These are phyloP conservation scores for Falco biarmicus DNA, from an alignment of 2,797 vertebrate genomes.

Conservation along the genomic window DNA sequence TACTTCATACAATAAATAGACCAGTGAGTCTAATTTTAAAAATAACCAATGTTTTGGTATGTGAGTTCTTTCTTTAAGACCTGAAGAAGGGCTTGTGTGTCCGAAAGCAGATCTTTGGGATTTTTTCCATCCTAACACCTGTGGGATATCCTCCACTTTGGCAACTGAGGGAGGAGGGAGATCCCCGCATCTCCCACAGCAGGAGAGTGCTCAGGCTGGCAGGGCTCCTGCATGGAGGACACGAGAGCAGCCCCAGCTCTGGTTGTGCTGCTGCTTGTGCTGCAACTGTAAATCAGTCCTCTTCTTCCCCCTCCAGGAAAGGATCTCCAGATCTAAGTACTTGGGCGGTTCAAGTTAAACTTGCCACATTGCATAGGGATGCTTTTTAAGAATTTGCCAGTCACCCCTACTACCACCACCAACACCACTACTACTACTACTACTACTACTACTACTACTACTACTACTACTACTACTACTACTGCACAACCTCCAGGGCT, in stretches of 20 bases:
- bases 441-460: too few relatives aligned
- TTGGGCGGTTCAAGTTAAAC: neutral
- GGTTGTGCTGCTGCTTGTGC: neutral
- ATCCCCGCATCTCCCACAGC: neutral
- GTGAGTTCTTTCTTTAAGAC: neutral
- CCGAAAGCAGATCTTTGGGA: neutral
- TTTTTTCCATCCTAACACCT: neutral
- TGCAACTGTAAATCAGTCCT: neutral
- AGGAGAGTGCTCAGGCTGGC: neutral
- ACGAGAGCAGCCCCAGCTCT: neutral
- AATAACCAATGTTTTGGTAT: neutral
- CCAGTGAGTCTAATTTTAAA: constrained; percentile 1
- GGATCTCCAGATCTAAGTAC: neutral
- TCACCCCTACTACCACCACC: neutral
- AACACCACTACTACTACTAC: too few relatives aligned
- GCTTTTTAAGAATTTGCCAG: neutral
- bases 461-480: neutral
- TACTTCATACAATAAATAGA: neutral
- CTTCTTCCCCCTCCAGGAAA: neutral
- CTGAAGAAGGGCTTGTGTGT: neutral
- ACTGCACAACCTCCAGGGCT: neutral
- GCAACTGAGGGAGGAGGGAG: neutral
- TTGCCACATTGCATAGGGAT: rapidly evolving
- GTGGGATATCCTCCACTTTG: neutral
- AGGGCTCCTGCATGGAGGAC: neutral